Evolutionary conservation across 2,888 invertebrate species (phyloP), one percentile per base, ranked within the genome.

Genomic region (Drosophila demipolita): DNA sequence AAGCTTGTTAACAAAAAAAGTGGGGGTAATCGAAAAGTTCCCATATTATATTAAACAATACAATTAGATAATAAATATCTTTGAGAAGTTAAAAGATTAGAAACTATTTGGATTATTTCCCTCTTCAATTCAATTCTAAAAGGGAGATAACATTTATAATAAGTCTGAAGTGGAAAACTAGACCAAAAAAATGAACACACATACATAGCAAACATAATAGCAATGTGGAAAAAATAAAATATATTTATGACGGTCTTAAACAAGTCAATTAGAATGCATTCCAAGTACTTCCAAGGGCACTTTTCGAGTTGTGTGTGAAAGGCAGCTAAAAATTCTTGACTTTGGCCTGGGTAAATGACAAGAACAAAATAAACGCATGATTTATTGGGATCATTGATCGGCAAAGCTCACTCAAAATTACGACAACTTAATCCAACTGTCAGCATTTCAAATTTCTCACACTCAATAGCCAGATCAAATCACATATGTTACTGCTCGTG

Each of bases 301-400:
- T 64, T 26, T 33, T 36, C 9, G 23, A 53, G n/a, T 15, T 8
- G 15, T 36, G 15, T 42, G 29, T 17, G 17, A 57, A 45, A 48
- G 29, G 57, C n/a, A 59, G 38, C 45, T 11, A 48, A 48, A 54
- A 17, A 23, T 40, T 17, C 49, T 73, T 57, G 35, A 66, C 17
- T 17, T 66, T 38, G 29, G 35, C 23, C 26, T 38, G 2, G 12
- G 12, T 20, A 45, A 38, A 15, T n/a, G 45, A 35, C 20, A 36
- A 58, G 29, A 26, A n/a, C 9, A 33, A 32, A 40, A 38, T 52
- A 17, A 40, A 48, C 60, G 20, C 48, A 66, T 67, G 67, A 65
- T 65, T 77, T 67, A 67, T 63, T 71, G 36, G 80, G 54, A 55
- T 57, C 80, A 59, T 80, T 77, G 80, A 77, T 80, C 77, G 42